phyloP scores from a whole-genome alignment of 2,888 invertebrate species.

The Mythimna lalbum region DNA sequence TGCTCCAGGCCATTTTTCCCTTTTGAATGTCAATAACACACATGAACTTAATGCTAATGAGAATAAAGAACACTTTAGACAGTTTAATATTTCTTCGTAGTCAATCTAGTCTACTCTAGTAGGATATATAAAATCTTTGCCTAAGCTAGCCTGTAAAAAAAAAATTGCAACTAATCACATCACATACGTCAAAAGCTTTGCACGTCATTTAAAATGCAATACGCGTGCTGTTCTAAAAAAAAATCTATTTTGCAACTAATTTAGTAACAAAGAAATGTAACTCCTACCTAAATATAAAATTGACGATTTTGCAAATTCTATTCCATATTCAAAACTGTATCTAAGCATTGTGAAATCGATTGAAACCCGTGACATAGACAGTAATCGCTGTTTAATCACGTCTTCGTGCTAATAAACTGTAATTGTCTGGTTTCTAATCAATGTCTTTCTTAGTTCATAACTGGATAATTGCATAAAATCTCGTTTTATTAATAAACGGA shows the following conservation, averaged over 20 bases:
- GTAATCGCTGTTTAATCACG: conserved; percentile 5
- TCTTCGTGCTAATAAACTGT: conserved; percentile 20
- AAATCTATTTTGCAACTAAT: conserved; percentile 26
- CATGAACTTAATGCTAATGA: too few relatives aligned
- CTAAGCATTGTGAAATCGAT: conserved; percentile 34
- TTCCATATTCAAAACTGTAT: conserved; percentile 23
- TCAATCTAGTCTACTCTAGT: too few relatives aligned
- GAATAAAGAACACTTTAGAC: too few relatives aligned
- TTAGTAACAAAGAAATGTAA: conserved; percentile 6
- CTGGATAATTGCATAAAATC: conserved; percentile 6
- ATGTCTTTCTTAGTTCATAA: background rate
- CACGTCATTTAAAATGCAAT: background rate
- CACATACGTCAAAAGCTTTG: background rate
- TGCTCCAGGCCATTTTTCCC: too few relatives aligned
- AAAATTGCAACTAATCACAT: conserved; percentile 29
- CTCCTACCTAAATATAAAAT: background rate
- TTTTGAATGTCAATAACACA: too few relatives aligned
- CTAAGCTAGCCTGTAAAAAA: too few relatives aligned
- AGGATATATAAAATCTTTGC: too few relatives aligned
- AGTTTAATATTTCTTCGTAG: too few relatives aligned
- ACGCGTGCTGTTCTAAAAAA: background rate
- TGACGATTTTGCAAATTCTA: conserved; percentile 31
- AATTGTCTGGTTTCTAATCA: conserved; percentile 8
- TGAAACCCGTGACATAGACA: conserved; percentile 2
- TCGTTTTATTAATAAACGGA: conserved; percentile 3